These are phyloP conservation scores for Leptatherina wallacei DNA, from an alignment of 2,797 vertebrate genomes.

Conservation along the genomic window DNA sequence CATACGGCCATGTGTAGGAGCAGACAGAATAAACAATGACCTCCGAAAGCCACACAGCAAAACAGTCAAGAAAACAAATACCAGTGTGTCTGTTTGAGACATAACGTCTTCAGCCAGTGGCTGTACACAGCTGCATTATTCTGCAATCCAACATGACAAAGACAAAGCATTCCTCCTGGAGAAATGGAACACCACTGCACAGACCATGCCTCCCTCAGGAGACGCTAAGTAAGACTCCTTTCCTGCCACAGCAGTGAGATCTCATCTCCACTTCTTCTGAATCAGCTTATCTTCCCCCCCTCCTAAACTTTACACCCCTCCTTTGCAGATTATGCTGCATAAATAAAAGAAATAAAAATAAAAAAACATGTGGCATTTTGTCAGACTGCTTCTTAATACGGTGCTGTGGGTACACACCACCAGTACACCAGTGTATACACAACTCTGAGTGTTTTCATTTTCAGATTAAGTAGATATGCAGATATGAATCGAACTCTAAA, in stretches of 20 bases:
- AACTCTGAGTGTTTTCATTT: conserved; percentile 3
- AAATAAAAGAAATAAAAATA: not conserved
- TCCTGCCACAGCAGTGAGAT: conserved; percentile 58
- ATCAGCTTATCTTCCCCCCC: conserved; percentile 5
- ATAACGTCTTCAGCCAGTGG: conserved; percentile 61
- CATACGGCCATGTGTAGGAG: conserved; percentile 42
- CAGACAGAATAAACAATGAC: conserved; percentile 71
- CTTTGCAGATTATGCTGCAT: conserved; percentile 1
- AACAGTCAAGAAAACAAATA: conserved; percentile 70
- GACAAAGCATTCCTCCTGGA: conserved; percentile 62
- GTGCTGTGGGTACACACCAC: not conserved
- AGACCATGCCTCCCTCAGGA: conserved; percentile 46
- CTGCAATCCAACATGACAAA: conserved; percentile 44
- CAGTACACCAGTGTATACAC: not conserved
- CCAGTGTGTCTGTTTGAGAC: conserved; percentile 67
- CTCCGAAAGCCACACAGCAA: conserved; percentile 58
- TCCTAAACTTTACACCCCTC: conserved; percentile 24
- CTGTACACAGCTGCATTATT: conserved; percentile 45
- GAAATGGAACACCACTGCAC: conserved; percentile 49
- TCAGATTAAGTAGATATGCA: not conserved
- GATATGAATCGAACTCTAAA: not conserved
- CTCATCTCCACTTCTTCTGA: conserved; percentile 28
- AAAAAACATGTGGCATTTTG: conserved; percentile 6
- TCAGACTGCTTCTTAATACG: not conserved
- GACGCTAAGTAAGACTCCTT: conserved; percentile 50